phyloP scores from a whole-genome alignment of 2,888 invertebrate species.

The Synanthedon tipuliformis region DNA sequence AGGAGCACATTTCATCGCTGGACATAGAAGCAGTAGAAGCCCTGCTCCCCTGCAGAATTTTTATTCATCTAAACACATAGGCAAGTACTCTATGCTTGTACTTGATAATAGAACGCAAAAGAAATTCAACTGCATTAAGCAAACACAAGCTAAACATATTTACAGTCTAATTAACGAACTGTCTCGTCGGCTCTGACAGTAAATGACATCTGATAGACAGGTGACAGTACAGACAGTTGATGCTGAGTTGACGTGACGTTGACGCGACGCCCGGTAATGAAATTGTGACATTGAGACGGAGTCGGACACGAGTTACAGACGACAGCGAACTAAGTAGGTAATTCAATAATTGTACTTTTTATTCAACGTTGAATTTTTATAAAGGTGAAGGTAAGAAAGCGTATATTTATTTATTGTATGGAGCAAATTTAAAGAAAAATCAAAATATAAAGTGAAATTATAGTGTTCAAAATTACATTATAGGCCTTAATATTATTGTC shows the following conservation, averaged over 20 bases:
- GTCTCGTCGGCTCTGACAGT: conserved; percentile 49
- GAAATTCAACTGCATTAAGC: conserved; percentile 10
- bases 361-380: too few species aligned
- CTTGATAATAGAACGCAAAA: background rate
- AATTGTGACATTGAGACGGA: conserved; percentile 48
- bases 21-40: too few species aligned
- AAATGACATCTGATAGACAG: conserved; percentile 35
- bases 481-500: background rate
- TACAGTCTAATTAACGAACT: conserved; percentile 60
- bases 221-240: conserved; percentile 11
- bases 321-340: background rate
- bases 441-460: background rate
- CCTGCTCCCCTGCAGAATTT: too few species aligned
- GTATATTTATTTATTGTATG: too few species aligned
- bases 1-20: too few species aligned
- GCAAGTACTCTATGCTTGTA: too few species aligned
- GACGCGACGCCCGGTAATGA: conserved; percentile 45
- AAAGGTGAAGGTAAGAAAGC: too few species aligned
- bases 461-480: background rate
- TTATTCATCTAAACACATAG: too few species aligned
- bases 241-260: conserved; percentile 22
- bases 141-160: background rate
- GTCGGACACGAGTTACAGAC: background rate
- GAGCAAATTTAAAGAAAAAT: too few species aligned
- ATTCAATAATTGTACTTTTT: background rate